Evolutionary conservation across 2,113 vertebrate species (phyloP).

Genomic region (Aptenodytes forsteri): DNA sequence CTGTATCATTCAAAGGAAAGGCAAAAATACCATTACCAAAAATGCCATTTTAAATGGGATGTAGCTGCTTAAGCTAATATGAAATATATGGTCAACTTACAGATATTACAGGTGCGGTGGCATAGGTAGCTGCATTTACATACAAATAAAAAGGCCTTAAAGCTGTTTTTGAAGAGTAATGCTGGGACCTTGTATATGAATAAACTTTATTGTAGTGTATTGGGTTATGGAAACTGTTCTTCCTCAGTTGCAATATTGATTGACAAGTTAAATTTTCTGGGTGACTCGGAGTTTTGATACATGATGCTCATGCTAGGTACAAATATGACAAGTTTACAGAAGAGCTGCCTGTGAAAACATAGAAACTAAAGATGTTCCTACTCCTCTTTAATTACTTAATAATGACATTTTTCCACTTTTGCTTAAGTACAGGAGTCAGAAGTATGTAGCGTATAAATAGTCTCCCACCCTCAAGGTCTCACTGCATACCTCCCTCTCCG

Average conservation of each 20-base stretch:
- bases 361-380: neutral
- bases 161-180: neutral
- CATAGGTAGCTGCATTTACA: neutral
- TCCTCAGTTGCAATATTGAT: neutral
- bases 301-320: accelerated
- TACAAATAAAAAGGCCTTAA: neutral
- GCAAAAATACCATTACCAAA: neutral
- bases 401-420: neutral
- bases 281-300: neutral
- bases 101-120: neutral
- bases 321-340: neutral
- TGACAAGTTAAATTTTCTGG: neutral
- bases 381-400: neutral
- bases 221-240: neutral
- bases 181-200: neutral
- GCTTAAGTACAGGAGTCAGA: neutral
- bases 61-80: neutral
- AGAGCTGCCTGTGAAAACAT: neutral
- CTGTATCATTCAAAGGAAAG: neutral
- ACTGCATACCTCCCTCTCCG: neutral
- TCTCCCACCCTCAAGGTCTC: neutral
- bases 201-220: neutral
- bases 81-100: neutral
- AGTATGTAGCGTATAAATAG: too few relatives aligned
- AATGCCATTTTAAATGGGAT: neutral